Percentiles rank a stretch among this genome's conserved stretches.
These are phyloP conservation scores for Bucco capensis DNA, from an alignment of 2,113 vertebrate genomes.

Conservation along the genomic window DNA sequence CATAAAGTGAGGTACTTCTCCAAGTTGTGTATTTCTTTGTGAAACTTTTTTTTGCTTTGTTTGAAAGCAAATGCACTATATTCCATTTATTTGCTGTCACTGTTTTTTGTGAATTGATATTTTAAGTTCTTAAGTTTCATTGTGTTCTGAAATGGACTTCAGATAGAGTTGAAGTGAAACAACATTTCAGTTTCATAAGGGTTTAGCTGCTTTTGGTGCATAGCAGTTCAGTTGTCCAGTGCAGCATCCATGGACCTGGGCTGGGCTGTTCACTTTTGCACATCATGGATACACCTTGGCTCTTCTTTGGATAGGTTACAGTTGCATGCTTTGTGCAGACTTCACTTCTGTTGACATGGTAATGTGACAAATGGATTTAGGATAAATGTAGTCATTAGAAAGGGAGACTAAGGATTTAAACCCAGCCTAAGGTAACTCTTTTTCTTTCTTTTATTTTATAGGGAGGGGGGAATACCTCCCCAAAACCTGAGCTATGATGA, in stretches of 20 bases:
- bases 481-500: background rate
- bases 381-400: background rate
- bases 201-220: background rate
- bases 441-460: background rate
- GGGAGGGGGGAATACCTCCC: background rate
- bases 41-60: background rate
- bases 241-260: accelerated
- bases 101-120: background rate
- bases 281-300: background rate
- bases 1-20: background rate
- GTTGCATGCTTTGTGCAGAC: background rate
- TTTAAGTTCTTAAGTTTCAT: background rate
- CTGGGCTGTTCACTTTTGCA: background rate
- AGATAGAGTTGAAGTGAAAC: background rate
- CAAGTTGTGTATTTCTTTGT: background rate
- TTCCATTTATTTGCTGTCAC: background rate
- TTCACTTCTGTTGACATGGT: background rate
- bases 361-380: background rate
- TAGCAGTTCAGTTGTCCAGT: background rate
- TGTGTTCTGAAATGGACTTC: background rate
- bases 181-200: background rate
- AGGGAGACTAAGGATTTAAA: background rate
- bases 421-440: background rate
- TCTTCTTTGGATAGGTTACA: background rate
- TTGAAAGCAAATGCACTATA: background rate